Evolutionary conservation across 2,888 invertebrate species (phyloP), one percentile per base, ranked within the genome.

Genomic region (Volucella bombylans): DNA sequence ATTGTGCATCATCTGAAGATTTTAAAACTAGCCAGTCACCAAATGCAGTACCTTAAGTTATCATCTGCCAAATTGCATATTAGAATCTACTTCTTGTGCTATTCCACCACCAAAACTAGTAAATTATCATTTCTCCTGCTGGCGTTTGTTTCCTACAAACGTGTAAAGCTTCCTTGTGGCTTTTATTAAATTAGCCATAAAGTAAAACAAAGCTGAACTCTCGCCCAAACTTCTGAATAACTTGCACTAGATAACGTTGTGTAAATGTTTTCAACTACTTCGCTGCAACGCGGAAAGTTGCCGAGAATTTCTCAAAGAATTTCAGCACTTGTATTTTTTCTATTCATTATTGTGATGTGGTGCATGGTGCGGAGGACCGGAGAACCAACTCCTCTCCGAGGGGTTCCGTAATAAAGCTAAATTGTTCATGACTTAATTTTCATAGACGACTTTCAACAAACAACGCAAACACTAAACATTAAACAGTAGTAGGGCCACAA

Each of bases 391-490:
- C 1, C 31, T 4, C 31, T 31, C 31, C 1, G 1, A 31, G 31
- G 31, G 31, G 31, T 12, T 14, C n/a, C 47, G 65, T 52, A 81
- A 81, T 81, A 65, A 81, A 61, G 82, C 54, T 68, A 18, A 78
- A 72, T 57, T 82, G 65, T 77, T 72, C 54, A 71, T 64, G 74
- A 61, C 61, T 83, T 83, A 55, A 74, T 80, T 80, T 83, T 83
- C 74, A 74, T 80, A 83, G 74, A 74, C 45, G 79, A 79, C 73
- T 82, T 73, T 59, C 31, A 55, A 50, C 65, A 50, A 77, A 82
- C 73, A 82, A 69, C 79, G 74, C 6, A 31, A 31, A 31, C 31
- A 31, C 31, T 31, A 4, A 31, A 31, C 31, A 31, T 6, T 31
- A 31, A 31, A 31, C 31, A 31, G 31, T 31, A 31, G 31, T 31